Evolutionary conservation across 2,888 invertebrate genomes (phyloP), one percentile per base, ranked within the genome.

Genomic region (Tachina lurida): DNA sequence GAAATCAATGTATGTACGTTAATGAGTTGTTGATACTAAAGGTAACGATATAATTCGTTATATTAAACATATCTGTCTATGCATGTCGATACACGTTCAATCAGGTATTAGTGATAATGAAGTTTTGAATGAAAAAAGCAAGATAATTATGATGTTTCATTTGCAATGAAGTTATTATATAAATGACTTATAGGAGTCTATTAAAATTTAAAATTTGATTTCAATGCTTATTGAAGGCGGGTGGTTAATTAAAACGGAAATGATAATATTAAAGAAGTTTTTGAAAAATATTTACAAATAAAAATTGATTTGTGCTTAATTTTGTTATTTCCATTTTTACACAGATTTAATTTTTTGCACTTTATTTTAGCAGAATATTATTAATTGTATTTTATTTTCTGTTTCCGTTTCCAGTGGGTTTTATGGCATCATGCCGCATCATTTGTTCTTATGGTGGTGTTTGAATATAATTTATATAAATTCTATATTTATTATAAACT

Each of bases 161-260:
- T 75, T 83, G 52, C 17, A 84, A 77, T 80, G 56, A 86, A 83
- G 75, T 78, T 85, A 75, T 56, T 81, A 68, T 58, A 49, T 1
- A 41, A 39, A 0, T 7, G 31, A 31, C 71, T 58, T 13, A 49
- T 43, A 75, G 19, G 45, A 63, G 17, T 63, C 43, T 43, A 13
- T 4, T 49, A 41, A 19, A 58, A 15, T n/a, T 52, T 77, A 49
- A 49, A 49, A n/a, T 60, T 62, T 47, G 3, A 10, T 17, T 63
- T 47, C 65, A 39, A 54, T 31, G 10, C 15, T 45, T 54, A 62
- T 84, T 62, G 31, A 60, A 56, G 56, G 90, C 90, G 90, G 90
- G 90, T 89, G 90, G 88, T 89, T 89, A 88, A 90, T 91, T 89
- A 89, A 89, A 91, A 87, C 88, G 89, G 90, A 91, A 90, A 90